Conservation (phyloP, 2,888 invertebrate genomes). For the Papilio protenor region DNA sequence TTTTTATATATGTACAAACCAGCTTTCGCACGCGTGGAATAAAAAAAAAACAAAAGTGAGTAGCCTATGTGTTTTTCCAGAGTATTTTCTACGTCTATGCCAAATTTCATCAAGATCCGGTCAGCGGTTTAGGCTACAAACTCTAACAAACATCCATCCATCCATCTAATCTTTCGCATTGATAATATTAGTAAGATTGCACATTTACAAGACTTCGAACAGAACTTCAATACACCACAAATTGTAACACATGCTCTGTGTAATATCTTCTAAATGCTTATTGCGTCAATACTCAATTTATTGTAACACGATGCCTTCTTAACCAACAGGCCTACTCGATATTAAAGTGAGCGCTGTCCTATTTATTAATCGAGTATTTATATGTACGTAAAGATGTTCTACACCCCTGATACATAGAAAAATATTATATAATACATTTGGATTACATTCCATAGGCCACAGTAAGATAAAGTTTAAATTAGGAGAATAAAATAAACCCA, state of each 20-base stretch:
- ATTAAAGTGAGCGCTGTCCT: constrained; percentile 48
- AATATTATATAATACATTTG: background rate
- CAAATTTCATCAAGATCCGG: too few species aligned
- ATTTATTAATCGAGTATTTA: constrained; percentile 49
- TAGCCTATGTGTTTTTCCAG: too few species aligned
- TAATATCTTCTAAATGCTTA: constrained; percentile 1
- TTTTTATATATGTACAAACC: too few species aligned
- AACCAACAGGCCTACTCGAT: constrained; percentile 42
- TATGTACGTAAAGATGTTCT: constrained; percentile 42
- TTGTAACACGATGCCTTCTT: constrained; percentile 40
- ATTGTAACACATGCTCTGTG: background rate
- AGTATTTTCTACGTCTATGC: too few species aligned
- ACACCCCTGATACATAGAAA: constrained; percentile 2
- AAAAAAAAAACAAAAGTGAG: too few species aligned
- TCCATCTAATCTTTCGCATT: too few species aligned
- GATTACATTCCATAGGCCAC: background rate
- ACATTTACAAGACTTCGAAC: too few species aligned
- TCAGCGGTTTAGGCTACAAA: too few species aligned
- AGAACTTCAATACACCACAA: background rate
- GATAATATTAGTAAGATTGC: too few species aligned
- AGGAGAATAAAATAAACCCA: background rate
- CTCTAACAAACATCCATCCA: too few species aligned
- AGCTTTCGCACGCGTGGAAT: too few species aligned
- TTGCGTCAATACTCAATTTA: constrained; percentile 41
- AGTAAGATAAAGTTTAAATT: background rate